phyloP scores from a whole-genome alignment of 1,140 invertebrate species.

The Acromyrmex echinatior region DNA sequence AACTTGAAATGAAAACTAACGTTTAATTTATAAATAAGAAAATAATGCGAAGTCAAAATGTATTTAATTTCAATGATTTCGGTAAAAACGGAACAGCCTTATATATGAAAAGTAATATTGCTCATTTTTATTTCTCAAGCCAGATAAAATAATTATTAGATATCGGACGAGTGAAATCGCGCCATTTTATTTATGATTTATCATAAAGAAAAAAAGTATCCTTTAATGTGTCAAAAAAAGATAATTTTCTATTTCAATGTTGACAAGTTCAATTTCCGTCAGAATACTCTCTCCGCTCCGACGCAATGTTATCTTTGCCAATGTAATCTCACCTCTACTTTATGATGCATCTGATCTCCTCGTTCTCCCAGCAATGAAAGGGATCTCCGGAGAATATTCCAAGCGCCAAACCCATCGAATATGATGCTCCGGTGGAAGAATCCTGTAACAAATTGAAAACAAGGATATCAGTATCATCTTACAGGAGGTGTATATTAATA shows the following conservation, averaged over 20 bases:
- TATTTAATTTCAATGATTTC: background rate
- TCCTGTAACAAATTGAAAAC: constrained; percentile 33
- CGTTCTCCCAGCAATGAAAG: constrained; percentile 5
- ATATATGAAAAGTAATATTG: background rate
- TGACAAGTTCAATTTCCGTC: constrained; percentile 19
- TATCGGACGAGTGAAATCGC: background rate
- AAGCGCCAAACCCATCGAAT: constrained; percentile 19
- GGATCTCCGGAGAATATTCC: constrained; percentile 18
- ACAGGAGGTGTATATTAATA: constrained; percentile 6
- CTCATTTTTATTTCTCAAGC: background rate
- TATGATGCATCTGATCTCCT: constrained; percentile 35
- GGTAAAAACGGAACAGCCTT: background rate
- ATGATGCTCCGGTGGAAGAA: constrained; percentile 7
- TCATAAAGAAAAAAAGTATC: background rate
- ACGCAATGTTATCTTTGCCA: constrained; percentile 41
- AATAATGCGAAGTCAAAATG: background rate
- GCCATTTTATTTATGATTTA: background rate
- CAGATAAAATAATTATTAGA: background rate
- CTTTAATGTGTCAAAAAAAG: background rate
- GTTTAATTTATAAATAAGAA: background rate
- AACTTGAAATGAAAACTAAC: background rate
- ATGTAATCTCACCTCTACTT: constrained; percentile 42
- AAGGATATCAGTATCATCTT: background rate
- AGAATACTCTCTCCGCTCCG: background rate
- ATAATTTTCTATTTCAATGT: constrained; percentile 8